A percentile compares a stretch with the other conserved stretches of the same genome.
Evolutionary conservation across 2,797 vertebrate genomes (phyloP).

Genomic region (Mormyrops boulengeri): DNA sequence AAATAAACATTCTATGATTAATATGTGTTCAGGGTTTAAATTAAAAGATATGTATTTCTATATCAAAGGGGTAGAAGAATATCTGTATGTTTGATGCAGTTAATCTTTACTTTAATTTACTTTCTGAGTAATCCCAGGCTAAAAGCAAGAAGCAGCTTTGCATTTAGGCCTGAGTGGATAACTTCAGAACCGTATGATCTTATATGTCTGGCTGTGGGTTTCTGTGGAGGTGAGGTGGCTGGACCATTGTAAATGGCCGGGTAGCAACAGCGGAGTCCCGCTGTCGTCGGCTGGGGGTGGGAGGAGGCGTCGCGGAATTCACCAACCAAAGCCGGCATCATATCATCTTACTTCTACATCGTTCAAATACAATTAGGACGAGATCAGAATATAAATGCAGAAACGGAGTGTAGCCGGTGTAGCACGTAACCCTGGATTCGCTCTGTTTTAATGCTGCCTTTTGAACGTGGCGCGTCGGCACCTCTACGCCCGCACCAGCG

Average conservation of each 20-base stretch:
- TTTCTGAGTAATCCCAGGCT: background rate
- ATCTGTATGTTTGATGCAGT: background rate
- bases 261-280: constrained; percentile 14
- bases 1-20: background rate
- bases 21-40: background rate
- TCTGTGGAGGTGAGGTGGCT: background rate
- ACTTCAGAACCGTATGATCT: background rate
- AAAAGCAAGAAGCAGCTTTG: background rate
- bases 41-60: background rate
- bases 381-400: constrained; percentile 2
- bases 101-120: background rate
- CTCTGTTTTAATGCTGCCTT: background rate
- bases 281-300: background rate
- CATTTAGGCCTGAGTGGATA: background rate
- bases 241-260: constrained; percentile 8
- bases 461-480: background rate
- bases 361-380: constrained; percentile 1
- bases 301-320: constrained; percentile 15
- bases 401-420: background rate
- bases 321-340: constrained; percentile 20
- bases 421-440: background rate
- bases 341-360: background rate
- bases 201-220: background rate
- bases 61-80: background rate
- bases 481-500: background rate